A percentile compares a stretch with the other conserved stretches of the same genome.
Evolutionary conservation across 1,140 invertebrate species (phyloP).

Genomic region (Temnothorax curvispinosus): DNA sequence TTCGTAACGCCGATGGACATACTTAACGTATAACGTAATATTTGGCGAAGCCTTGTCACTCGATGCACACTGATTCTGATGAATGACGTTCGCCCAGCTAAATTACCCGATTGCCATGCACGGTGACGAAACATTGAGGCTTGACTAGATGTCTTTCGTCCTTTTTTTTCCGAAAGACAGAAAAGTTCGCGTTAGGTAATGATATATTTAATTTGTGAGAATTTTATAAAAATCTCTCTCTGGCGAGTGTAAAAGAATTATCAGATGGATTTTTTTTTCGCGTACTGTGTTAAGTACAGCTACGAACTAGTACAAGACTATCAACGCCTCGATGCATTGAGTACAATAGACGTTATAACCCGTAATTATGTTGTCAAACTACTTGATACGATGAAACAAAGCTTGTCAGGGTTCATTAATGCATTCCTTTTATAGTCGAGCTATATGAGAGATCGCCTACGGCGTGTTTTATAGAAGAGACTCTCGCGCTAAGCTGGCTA

Average conservation of each 20-base stretch:
- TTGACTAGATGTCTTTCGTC: neutral
- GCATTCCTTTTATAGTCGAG: slow-evolving; percentile 5
- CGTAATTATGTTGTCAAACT: slow-evolving; percentile 1
- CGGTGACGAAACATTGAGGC: neutral
- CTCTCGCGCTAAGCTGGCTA: neutral
- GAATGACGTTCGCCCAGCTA: neutral
- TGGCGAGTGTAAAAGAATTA: neutral
- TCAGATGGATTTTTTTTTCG: neutral
- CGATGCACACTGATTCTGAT: slow-evolving; percentile 34
- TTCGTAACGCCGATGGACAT: slow-evolving; percentile 62
- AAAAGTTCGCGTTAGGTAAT: neutral
- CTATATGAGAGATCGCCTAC: neutral
- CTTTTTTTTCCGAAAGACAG: neutral
- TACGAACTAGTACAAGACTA: neutral
- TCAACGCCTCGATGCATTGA: neutral
- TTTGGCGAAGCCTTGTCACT: slow-evolving; percentile 25
- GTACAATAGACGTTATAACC: neutral
- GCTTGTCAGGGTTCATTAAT: slow-evolving; percentile 26
- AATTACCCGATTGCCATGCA: neutral
- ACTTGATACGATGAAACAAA: slow-evolving; percentile 21
- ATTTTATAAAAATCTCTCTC: neutral
- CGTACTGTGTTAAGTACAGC: too few species aligned
- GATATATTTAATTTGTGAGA: too few species aligned
- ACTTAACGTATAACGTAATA: slow-evolving; percentile 56
- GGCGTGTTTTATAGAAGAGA: neutral